Evolutionary conservation across 1,140 invertebrate species (phyloP), one percentile per base, ranked within the genome.

Genomic region (Sipha flava): DNA sequence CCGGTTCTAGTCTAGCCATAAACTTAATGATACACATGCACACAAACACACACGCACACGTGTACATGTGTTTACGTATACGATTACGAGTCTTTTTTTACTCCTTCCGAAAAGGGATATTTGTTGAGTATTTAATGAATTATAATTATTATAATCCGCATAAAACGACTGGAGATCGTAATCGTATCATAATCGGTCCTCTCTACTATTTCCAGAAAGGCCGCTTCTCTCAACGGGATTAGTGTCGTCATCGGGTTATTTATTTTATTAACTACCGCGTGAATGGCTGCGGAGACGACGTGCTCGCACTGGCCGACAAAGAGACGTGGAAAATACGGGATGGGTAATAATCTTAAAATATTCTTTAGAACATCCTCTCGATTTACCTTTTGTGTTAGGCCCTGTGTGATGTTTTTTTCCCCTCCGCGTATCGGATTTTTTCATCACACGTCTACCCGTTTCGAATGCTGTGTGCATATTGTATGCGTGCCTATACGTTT

Each of bases 211-310:
- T 73, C 26, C 45, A 73, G 45, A 73, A 73, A 49, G 14, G 68
- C 68, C 45, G 68, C 34, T 23, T 70, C 68, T 73, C 68, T 49
- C 68, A 26, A 45, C 68, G 9, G 68, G 68, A 73, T 47, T 52
- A 73, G 68, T 73, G 45, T 73, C 68, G 68, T 73, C 68, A 73
- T 49, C 68, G 68, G 68, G 68, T 73, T 73, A 73, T 73, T 73
- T 73, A 73, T 73, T 52, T 73, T 73, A 73, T 73, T 47, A 73
- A 73, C 68, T 73, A 72, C 68, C 68, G 23, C 16, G 23, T 34
- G 45, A 47, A 45, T 52, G 45, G 1, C 29, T 21, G 21, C 26
- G 68, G 40, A 70, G 34, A 43, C 21, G 14, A 43, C 34, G 40
- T 59, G 26, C 26, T 23, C 54, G 70, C 18, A 73, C 66, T 40